Conservation (phyloP, 2,888 invertebrate species). For the Galerucella pusilla region DNA sequence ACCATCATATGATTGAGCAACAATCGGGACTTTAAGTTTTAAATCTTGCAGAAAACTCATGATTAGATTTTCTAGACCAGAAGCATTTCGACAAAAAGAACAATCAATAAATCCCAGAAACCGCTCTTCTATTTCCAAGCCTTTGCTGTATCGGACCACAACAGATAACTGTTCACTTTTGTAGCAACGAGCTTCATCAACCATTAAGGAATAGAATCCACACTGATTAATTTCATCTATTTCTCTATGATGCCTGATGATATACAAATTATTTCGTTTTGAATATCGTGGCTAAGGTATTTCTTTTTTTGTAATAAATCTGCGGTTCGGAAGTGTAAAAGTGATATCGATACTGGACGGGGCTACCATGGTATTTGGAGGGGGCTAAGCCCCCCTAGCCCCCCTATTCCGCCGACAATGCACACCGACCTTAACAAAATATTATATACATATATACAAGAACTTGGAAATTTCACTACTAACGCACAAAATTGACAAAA, state of each 20-base stretch:
- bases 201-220: constrained; percentile 29
- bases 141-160: constrained; percentile 26
- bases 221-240: constrained; percentile 12
- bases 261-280: constrained; percentile 29
- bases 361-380: too few species aligned
- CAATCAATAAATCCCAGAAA: constrained; percentile 33
- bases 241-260: background rate
- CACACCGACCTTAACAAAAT: too few species aligned
- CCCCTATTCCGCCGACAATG: background rate
- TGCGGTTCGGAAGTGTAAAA: too few species aligned
- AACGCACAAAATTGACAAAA: too few species aligned
- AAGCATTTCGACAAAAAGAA: constrained; percentile 22
- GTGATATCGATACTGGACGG: too few species aligned
- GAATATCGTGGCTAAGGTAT: constrained; percentile 26
- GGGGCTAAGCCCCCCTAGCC: too few species aligned
- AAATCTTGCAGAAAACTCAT: constrained; percentile 10
- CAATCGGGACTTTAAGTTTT: constrained; percentile 17
- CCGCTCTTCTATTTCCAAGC: constrained; percentile 24
- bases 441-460: too few species aligned
- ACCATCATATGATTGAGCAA: constrained; percentile 45
- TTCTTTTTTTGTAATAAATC: constrained; percentile 15
- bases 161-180: constrained; percentile 35
- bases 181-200: constrained; percentile 33
- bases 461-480: too few species aligned
- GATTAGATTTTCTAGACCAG: constrained; percentile 3